Base-by-base conservation (phyloP, 2,888 invertebrate species). In the Callyntrura guangdongensis region DNA sequence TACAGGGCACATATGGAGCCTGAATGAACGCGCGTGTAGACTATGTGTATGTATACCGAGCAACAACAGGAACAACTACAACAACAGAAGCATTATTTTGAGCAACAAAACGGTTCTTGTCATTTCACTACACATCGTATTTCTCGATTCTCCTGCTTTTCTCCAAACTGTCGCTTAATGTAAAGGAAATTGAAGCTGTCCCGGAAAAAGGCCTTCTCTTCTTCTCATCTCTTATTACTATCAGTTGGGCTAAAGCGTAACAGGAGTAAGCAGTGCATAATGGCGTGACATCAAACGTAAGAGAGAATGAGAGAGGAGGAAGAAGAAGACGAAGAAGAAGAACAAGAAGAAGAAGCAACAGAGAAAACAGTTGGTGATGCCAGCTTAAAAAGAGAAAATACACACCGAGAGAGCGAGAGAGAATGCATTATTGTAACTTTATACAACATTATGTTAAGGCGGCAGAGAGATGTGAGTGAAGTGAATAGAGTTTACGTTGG, bases 201-300 rank as follows among this genome's bases (percentile, higher is more conserved):
- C 90, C 91, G 92, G 91, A 92, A 92, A 91, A 92, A 85, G 85
- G 81, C 74, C 91, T 92, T 89, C 89, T 84, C 86, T 69, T 69
- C 69, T 69, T 83, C 87, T 91, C 91, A 90, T 92, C 90, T 90
- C 92, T 92, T 90, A 90, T 90, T 92, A 88, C 86, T 89, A 86
- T 92, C 87, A 89, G 83, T 86, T 77, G 83, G 61, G 83, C 88
- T 69, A 74, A 84, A 49, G 84, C 83, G 89, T 89, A 89, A 89
- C 83, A 89, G 81, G 79, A 87, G 87, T 74, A 90, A 90, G 89
- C 84, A 90, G 89, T 67, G 79, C 79, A 90, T 90, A 90, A 90
- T 90, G 89, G 89, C 85, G 89, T 90, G 84, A 90, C 89, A 90
- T 89, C 89, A 84, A 89, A 84, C 89, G 72, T 77, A 25, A 59